Percentiles rank a stretch among this genome's conserved stretches.
Conservation (phyloP, 1,140 invertebrate genomes). For the Penaeus indicus region DNA sequence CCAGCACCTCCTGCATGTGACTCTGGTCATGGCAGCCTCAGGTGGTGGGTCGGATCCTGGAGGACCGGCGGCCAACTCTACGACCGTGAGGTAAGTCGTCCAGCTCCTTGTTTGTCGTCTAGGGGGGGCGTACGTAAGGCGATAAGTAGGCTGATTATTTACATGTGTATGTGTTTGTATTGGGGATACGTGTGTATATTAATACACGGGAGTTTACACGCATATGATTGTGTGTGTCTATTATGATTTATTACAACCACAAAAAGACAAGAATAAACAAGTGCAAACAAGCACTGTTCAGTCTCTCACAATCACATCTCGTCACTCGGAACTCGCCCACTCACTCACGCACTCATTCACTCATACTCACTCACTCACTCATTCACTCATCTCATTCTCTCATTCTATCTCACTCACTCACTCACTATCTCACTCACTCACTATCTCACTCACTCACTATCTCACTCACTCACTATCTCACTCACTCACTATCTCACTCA, state of each 20-base stretch:
- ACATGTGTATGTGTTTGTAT: slow-evolving; percentile 4
- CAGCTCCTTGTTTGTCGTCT: not conserved
- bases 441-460: too few relatives aligned
- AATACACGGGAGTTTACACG: slow-evolving; percentile 26
- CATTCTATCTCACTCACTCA: too few relatives aligned
- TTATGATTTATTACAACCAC: not conserved
- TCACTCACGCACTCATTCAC: too few relatives aligned
- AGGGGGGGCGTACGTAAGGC: not conserved
- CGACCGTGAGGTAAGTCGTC: not conserved
- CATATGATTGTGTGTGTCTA: slow-evolving; percentile 47
- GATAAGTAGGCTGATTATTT: not conserved
- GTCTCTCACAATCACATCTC: not conserved
- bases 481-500: not conserved
- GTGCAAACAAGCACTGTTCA: not conserved
- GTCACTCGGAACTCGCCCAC: too few relatives aligned
- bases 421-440: too few relatives aligned
- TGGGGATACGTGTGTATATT: not conserved
- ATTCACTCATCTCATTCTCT: too few relatives aligned
- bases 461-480: too few relatives aligned
- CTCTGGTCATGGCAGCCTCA: too few relatives aligned
- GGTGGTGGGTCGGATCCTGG: not conserved
- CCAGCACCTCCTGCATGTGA: too few relatives aligned
- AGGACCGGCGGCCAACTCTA: not conserved
- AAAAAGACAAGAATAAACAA: not conserved
- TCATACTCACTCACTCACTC: too few relatives aligned